These are phyloP conservation scores for Petrocephalus schoutedeni DNA, from an alignment of 2,797 vertebrate species.

Conservation along the genomic window DNA sequence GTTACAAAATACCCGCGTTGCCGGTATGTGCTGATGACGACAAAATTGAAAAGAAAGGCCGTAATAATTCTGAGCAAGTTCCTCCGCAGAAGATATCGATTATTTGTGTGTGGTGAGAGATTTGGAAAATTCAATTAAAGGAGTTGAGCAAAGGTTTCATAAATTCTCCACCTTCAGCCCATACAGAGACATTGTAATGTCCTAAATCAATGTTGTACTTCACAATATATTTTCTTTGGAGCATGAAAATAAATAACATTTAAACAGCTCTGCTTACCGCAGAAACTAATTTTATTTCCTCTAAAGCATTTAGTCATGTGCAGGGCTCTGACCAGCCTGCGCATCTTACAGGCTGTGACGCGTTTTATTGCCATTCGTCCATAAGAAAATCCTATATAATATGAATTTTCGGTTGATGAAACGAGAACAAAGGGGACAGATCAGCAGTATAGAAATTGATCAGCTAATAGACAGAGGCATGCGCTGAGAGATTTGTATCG, in stretches of 20 bases:
- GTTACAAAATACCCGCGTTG: conserved; percentile 80
- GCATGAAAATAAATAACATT: conserved; percentile 99
- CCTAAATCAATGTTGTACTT: conserved; percentile 99
- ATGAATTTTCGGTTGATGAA: conserved; percentile 98
- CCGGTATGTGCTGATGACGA: conserved; percentile 98
- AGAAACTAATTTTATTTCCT: conserved; percentile 98
- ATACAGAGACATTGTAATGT: conserved; percentile 90
- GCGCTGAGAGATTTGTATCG: conserved; percentile 98
- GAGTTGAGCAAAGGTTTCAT: conserved; percentile 99
- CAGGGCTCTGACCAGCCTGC: conserved; percentile 67
- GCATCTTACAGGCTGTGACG: conserved; percentile 74
- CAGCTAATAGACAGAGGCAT: conserved; percentile 87
- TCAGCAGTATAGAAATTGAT: conserved; percentile 99
- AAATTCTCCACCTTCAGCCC: conserved; percentile 83
- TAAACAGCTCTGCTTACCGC: conserved; percentile 99
- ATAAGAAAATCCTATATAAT: conserved; percentile 89
- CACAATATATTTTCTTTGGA: conserved; percentile 99
- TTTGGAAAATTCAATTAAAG: conserved; percentile 99
- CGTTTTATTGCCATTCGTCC: conserved; percentile 92
- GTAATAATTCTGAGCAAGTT: conserved; percentile 99
- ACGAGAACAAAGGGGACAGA: conserved; percentile 83
- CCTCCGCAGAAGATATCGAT: conserved; percentile 96
- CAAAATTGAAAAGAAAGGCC: conserved; percentile 95
- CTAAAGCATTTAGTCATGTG: conserved; percentile 80
- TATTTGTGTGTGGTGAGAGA: conserved; percentile 99